Conservation (phyloP, 2,797 vertebrate genomes). For the Hozukius guyotensis region DNA sequence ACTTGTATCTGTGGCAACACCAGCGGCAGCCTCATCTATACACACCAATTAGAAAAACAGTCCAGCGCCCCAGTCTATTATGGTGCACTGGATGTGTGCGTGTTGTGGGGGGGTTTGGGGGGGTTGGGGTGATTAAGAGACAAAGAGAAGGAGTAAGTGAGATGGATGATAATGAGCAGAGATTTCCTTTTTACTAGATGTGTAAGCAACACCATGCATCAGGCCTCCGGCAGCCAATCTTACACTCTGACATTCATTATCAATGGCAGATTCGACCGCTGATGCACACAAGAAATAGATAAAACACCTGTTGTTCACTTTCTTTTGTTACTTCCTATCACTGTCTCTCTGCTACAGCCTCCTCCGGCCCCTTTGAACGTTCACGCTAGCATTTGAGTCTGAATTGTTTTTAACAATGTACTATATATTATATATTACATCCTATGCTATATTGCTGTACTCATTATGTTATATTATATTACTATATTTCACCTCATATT, state of each 20-base stretch:
- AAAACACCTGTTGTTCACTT: neutral
- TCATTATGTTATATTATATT: fast-evolving
- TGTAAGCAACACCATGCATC: slow-evolving; percentile 29
- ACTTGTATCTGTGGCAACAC: slow-evolving; percentile 59
- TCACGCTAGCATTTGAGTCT: neutral
- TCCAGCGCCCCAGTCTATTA: neutral
- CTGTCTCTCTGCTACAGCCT: neutral
- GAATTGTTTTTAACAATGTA: neutral
- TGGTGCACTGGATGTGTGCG: neutral
- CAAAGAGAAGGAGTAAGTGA: slow-evolving; percentile 13
- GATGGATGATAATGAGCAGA: slow-evolving; percentile 40
- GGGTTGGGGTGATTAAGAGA: slow-evolving; percentile 10
- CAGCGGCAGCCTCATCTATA: slow-evolving; percentile 50
- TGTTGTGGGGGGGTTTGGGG: neutral
- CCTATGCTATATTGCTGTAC: neutral
- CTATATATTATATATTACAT: neutral
- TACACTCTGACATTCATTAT: neutral
- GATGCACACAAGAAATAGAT: neutral
- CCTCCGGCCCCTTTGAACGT: neutral
- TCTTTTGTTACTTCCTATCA: neutral
- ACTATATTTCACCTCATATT: neutral
- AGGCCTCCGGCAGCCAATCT: neutral
- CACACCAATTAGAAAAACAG: slow-evolving; percentile 55
- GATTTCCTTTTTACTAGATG: neutral
- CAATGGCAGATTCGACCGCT: neutral